These are phyloP conservation scores for Gobio occitaniae DNA, from an alignment of 2,797 vertebrate genomes.

Conservation along the genomic window DNA sequence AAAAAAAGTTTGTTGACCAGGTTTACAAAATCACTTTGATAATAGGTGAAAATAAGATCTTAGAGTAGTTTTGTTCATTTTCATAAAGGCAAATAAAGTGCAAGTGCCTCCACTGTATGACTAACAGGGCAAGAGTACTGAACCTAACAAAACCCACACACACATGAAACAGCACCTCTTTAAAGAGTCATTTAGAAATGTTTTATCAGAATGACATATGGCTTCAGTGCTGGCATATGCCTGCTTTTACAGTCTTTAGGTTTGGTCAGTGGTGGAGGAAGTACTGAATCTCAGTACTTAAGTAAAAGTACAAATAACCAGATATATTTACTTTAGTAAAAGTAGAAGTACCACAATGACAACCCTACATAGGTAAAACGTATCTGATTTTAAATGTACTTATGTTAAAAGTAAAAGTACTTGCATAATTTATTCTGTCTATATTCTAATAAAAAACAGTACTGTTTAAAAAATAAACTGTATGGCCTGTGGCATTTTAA, in stretches of 20 bases:
- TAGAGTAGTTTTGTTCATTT: constrained; percentile 10
- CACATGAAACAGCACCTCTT: constrained; percentile 67
- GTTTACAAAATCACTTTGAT: constrained; percentile 2
- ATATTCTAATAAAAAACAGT: too few species aligned
- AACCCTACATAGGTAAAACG: too few species aligned
- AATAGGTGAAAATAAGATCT: neutral
- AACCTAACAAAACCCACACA: constrained; percentile 73
- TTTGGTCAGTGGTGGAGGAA: constrained; percentile 13
- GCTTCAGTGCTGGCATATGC: constrained; percentile 48
- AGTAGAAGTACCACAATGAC: too few species aligned
- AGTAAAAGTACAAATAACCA: too few species aligned
- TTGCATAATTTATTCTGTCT: too few species aligned
- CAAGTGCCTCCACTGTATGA: constrained; percentile 71
- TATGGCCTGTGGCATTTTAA: too few species aligned
- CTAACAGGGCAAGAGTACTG: constrained; percentile 65
- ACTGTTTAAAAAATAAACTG: too few species aligned
- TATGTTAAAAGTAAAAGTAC: too few species aligned
- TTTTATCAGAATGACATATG: constrained; percentile 65
- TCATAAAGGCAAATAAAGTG: constrained; percentile 16
- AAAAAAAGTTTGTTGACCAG: neutral
- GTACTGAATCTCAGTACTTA: too few species aligned
- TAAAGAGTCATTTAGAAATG: constrained; percentile 64
- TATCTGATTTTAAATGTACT: too few species aligned
- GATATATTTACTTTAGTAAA: too few species aligned
- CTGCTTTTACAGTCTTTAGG: constrained; percentile 56